Evolutionary conservation across 2,113 vertebrate species (phyloP).

Genomic region (Rhinolophus sinicus): DNA sequence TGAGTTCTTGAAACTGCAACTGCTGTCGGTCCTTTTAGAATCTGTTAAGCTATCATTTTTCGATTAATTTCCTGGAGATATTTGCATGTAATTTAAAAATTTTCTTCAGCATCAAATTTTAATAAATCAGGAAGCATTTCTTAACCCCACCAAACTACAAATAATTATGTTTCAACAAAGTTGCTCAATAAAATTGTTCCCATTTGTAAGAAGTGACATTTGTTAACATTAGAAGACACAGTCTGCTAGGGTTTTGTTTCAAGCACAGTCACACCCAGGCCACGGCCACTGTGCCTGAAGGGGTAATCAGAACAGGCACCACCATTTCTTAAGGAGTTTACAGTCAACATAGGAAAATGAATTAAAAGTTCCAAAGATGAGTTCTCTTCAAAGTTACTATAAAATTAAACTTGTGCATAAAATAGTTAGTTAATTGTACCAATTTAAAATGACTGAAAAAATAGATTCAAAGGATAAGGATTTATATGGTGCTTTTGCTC

Average conservation of each 20-base stretch:
- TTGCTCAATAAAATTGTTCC: conserved; percentile 77
- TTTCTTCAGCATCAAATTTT: conserved; percentile 72
- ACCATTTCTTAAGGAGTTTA: background rate
- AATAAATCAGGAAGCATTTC: conserved; percentile 53
- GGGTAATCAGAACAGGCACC: conserved; percentile 70
- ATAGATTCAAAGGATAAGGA: background rate
- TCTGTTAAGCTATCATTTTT: conserved; percentile 53
- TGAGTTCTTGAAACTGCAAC: background rate
- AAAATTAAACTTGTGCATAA: background rate
- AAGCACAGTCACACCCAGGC: conserved; percentile 66
- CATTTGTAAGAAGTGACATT: conserved; percentile 73
- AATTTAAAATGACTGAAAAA: conserved; percentile 11
- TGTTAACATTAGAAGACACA: conserved; percentile 66
- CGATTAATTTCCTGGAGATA: conserved; percentile 63
- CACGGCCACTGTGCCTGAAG: background rate
- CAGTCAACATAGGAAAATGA: background rate
- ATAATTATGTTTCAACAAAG: conserved; percentile 75
- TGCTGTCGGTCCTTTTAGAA: conserved; percentile 30
- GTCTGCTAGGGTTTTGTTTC: conserved; percentile 74
- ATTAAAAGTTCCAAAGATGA: background rate
- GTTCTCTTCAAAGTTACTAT: background rate
- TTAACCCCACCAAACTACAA: conserved; percentile 69
- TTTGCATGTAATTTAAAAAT: conserved; percentile 18
- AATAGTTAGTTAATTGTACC: background rate
- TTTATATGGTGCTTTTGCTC: background rate